A percentile compares a stretch with the other conserved stretches of the same genome.
Conservation (phyloP, 2,888 invertebrate genomes). For the Bedellia somnulentella region DNA sequence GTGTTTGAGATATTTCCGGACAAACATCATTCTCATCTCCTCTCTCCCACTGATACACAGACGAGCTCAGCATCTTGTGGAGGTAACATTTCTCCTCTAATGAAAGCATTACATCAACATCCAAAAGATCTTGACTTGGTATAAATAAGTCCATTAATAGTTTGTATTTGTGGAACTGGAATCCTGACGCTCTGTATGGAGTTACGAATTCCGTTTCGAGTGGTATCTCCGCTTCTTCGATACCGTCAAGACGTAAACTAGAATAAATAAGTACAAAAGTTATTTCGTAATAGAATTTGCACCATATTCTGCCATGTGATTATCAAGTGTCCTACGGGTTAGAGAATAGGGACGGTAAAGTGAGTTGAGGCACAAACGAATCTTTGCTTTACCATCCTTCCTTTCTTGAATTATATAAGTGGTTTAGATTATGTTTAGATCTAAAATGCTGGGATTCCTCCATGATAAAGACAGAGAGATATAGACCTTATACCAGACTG, state of each 20-base stretch:
- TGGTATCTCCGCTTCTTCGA: constrained; percentile 47
- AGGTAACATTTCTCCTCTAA: constrained; percentile 45
- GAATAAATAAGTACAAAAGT: constrained; percentile 13
- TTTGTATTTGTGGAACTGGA: constrained; percentile 62
- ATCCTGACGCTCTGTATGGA: constrained; percentile 61
- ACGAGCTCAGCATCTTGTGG: constrained; percentile 62
- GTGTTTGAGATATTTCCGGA: too few relatives aligned
- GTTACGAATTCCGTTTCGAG: constrained; percentile 49
- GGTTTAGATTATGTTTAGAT: too few relatives aligned
- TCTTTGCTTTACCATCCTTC: too few relatives aligned
- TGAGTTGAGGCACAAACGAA: too few relatives aligned
- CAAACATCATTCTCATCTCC: constrained; percentile 62
- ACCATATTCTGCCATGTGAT: too few relatives aligned
- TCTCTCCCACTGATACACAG: constrained; percentile 59
- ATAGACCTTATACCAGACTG: too few relatives aligned
- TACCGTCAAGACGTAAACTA: constrained; percentile 65
- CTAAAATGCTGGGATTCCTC: too few relatives aligned
- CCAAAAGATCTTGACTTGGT: constrained; percentile 42
- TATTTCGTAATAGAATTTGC: too few relatives aligned
- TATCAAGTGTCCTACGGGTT: too few relatives aligned
- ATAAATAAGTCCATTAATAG: constrained; percentile 62
- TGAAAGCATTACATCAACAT: constrained; percentile 33
- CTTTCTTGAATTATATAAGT: too few relatives aligned
- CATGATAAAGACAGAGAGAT: too few relatives aligned
- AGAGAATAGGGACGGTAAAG: too few relatives aligned